Evolutionary conservation across 2,888 invertebrate genomes (phyloP).

Genomic region (Ganaspis brasiliensis): DNA sequence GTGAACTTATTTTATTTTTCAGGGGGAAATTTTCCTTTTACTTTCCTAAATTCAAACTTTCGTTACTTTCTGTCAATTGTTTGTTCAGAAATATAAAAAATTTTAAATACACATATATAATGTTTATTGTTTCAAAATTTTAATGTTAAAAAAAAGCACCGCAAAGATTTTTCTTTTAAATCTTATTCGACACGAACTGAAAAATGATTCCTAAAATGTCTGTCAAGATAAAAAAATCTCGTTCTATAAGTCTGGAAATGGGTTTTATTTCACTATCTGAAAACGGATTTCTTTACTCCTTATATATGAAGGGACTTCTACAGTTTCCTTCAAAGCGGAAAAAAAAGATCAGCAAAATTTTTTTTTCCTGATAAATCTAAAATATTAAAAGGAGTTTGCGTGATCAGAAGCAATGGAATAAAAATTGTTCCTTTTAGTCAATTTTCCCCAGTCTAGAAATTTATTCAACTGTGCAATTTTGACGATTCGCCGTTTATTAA

Average conservation of each 20-base stretch:
- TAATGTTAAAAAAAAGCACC: neutral
- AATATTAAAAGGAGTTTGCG: neutral
- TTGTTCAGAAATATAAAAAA: neutral
- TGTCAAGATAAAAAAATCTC: neutral
- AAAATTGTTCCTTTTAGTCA: neutral
- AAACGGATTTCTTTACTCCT: slow-evolving; percentile 6
- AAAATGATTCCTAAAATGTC: neutral
- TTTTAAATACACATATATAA: neutral
- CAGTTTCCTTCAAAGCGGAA: neutral
- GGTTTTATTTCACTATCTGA: neutral
- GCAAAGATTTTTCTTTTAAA: neutral
- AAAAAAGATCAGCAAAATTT: neutral
- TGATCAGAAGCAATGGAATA: slow-evolving; percentile 12
- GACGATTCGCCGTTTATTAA: neutral
- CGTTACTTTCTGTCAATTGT: neutral
- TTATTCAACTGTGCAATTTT: slow-evolving; percentile 18
- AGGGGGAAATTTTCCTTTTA: neutral
- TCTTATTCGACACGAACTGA: neutral
- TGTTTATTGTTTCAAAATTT: neutral
- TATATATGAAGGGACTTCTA: neutral
- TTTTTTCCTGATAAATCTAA: neutral
- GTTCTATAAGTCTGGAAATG: neutral
- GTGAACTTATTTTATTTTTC: neutral
- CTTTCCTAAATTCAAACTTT: neutral
- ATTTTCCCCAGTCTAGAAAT: neutral